Conservation (phyloP, 1,140 invertebrate species). For the Dendroctonus valens region DNA sequence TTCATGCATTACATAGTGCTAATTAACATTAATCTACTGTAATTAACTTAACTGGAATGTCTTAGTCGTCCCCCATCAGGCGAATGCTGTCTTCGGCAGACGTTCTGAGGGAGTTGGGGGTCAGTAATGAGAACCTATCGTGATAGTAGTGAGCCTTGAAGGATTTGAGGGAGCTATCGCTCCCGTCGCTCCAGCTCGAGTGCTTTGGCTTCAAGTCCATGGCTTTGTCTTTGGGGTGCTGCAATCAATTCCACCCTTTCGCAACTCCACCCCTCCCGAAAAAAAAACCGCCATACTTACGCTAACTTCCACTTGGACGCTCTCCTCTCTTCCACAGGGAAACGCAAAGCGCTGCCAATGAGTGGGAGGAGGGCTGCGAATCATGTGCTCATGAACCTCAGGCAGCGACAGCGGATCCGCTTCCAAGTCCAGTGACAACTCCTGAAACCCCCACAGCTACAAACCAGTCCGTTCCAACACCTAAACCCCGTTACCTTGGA, state of each 20-base stretch:
- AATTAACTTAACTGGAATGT: no score
- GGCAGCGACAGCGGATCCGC: slow-evolving; percentile 70
- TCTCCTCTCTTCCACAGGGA: slow-evolving; percentile 44
- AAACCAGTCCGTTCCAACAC: background rate
- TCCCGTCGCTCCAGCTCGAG: slow-evolving; percentile 41
- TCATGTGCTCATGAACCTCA: slow-evolving; percentile 79
- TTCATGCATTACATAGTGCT: no score
- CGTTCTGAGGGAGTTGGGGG: slow-evolving; percentile 40
- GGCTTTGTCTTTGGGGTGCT: slow-evolving; percentile 44
- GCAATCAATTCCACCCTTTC: slow-evolving; percentile 7
- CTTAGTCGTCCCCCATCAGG: slow-evolving; percentile 45
- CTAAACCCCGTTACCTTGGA: slow-evolving; percentile 57
- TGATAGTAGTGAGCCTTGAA: slow-evolving; percentile 42
- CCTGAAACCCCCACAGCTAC: slow-evolving; percentile 51
- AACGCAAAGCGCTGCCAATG: slow-evolving; percentile 54
- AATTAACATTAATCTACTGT: no score
- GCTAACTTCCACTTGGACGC: slow-evolving; percentile 46
- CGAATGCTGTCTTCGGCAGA: slow-evolving; percentile 47
- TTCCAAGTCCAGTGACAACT: slow-evolving; percentile 63
- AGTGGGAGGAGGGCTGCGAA: slow-evolving; percentile 75
- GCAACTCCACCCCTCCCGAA: no score
- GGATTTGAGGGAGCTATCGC: slow-evolving; percentile 42
- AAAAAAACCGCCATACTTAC: slow-evolving; percentile 27
- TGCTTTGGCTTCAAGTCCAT: slow-evolving; percentile 44
- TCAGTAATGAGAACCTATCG: slow-evolving; percentile 47